These are phyloP conservation scores for Macrotrachela quadricornifera DNA, from an alignment of 1,140 invertebrate genomes.

Conservation along the genomic window DNA sequence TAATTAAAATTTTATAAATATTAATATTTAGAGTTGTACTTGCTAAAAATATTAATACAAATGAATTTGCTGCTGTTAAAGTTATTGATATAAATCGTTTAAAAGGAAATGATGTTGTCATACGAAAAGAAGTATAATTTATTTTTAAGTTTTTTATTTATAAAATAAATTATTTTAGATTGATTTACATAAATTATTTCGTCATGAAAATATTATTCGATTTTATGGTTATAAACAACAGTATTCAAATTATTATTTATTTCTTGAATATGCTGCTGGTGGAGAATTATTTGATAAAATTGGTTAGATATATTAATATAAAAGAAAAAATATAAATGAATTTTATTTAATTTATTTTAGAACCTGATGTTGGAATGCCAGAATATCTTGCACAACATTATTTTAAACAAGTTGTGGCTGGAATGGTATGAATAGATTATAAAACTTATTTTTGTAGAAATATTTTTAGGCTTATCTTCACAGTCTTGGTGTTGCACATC, in stretches of 20 bases:
- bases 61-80: constrained; percentile 76
- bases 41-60: constrained; percentile 54
- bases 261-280: constrained; percentile 81
- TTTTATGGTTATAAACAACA: constrained; percentile 63
- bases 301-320: background rate
- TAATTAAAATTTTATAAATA: no score
- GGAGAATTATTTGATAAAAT: constrained; percentile 92
- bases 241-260: constrained; percentile 45
- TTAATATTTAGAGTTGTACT: constrained; percentile 45
- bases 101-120: no score
- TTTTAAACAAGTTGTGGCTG: constrained; percentile 55
- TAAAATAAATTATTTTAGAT: constrained; percentile 37
- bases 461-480: no score
- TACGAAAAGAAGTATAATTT: no score
- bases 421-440: constrained; percentile 23
- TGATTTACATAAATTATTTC: constrained; percentile 58
- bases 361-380: constrained; percentile 79
- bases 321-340: no score
- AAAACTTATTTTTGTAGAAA: constrained; percentile 3
- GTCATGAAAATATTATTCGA: constrained; percentile 60
- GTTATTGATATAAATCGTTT: constrained; percentile 51
- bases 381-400: constrained; percentile 54
- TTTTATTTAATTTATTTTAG: constrained; percentile 17
- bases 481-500: no score
- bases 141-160: background rate